phyloP scores from a whole-genome alignment of 2,888 invertebrate genomes.

The Cheilosia urbana region DNA sequence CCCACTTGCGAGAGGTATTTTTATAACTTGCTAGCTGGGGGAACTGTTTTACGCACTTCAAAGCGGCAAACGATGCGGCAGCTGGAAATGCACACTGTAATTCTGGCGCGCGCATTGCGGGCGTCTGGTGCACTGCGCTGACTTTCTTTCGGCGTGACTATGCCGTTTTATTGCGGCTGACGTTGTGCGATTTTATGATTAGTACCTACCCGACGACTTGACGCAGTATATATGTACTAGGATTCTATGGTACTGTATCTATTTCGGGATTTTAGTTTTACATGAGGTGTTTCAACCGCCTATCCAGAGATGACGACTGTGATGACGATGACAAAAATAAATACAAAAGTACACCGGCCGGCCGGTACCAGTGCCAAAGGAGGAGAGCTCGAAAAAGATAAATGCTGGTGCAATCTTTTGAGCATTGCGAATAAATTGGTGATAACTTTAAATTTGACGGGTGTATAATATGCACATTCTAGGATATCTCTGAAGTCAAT shows the following conservation, averaged over 20 bases:
- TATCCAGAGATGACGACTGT: constrained; percentile 52
- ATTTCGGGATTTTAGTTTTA: constrained; percentile 50
- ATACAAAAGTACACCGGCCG: constrained; percentile 14
- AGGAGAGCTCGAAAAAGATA: constrained; percentile 8
- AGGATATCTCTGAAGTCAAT: too few species aligned
- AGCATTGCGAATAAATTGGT: neutral
- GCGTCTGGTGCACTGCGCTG: constrained; percentile 33
- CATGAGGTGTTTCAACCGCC: constrained; percentile 56
- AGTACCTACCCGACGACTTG: constrained; percentile 51
- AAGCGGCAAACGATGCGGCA: constrained; percentile 50
- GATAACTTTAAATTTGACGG: neutral
- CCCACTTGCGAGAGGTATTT: constrained; percentile 21
- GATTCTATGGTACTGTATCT: constrained; percentile 33
- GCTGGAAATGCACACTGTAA: constrained; percentile 63
- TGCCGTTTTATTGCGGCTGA: constrained; percentile 61
- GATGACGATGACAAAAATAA: constrained; percentile 65
- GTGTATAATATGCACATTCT: neutral
- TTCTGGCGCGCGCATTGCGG: constrained; percentile 38
- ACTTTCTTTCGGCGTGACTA: constrained; percentile 28
- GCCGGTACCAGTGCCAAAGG: constrained; percentile 18
- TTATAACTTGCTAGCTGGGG: constrained; percentile 13
- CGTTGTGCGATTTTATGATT: constrained; percentile 62
- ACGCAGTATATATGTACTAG: constrained; percentile 8
- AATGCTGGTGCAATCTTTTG: constrained; percentile 23
- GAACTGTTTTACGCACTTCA: constrained; percentile 57